These are phyloP conservation scores for Notodonta dromedarius DNA, from an alignment of 2,888 invertebrate genomes.

Conservation along the genomic window DNA sequence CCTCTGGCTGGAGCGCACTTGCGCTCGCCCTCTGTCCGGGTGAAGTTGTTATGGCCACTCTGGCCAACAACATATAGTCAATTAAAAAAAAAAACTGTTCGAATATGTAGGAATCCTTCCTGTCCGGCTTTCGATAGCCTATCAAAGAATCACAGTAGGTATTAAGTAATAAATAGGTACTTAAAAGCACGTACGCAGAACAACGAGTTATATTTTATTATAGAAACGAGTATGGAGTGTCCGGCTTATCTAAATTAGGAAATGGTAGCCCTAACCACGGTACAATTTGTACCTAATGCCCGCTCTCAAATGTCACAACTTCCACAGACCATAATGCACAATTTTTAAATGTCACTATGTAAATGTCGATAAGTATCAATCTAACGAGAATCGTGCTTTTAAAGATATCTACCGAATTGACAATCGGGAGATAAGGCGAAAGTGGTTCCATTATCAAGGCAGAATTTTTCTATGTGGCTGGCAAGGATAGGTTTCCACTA, in stretches of 20 bases:
- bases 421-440: slow-evolving; percentile 19
- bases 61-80: no score
- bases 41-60: no score
- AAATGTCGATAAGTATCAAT: slow-evolving; percentile 42
- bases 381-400: slow-evolving; percentile 40
- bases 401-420: slow-evolving; percentile 37
- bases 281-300: slow-evolving; percentile 29
- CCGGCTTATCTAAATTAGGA: neutral
- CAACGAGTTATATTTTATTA: no score
- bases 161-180: no score
- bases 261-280: neutral
- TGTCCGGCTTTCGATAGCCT: no score
- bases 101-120: no score
- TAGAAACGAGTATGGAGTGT: no score
- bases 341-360: slow-evolving; percentile 37
- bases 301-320: slow-evolving; percentile 45
- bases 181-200: no score
- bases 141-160: no score
- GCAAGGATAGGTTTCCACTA: neutral
- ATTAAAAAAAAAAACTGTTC: no score
- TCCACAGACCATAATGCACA: slow-evolving; percentile 41
- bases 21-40: no score
- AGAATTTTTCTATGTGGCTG: neutral
- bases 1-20: no score
- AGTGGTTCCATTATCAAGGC: slow-evolving; percentile 14